Base-by-base conservation (phyloP, 2,888 invertebrate genomes). In the Bombyx huttoni region DNA sequence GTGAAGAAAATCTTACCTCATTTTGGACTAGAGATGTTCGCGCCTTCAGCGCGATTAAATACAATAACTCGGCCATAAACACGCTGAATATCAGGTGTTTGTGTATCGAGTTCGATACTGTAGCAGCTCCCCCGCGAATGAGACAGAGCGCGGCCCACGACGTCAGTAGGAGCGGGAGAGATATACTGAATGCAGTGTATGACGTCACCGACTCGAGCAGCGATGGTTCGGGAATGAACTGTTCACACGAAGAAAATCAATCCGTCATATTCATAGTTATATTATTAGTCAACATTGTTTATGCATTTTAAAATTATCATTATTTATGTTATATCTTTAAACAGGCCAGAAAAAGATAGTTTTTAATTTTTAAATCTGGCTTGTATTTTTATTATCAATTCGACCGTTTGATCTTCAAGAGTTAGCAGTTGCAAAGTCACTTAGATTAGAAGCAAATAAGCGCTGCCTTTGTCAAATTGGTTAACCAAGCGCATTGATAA, bases 61-160 rank as follows among this genome's bases (percentile, higher is more conserved):
- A 98, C 34, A 98, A 81, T 34, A 96, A 75, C 72, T 98, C 95
- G 0, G 95, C 94, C 64, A 95, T 89, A 70, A 98, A 94, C 24
- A 98, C 93, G 68, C 96, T 96, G 57, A 97, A 90, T n/a, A 98
- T 94, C 8, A 98, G 90, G 75, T 98, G 98, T 70, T 97, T 96
- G 71, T 97, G 95, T 58, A 98, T 98, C 14, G 95, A 95, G 79
- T 98, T 98, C 49, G 97, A 96, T 65, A 98, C 98, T 0, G 96
- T 96, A 54, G 94, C 93, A 0, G 91, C 86, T 13, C 94, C 93
- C 1, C 97, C 96, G 7, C 96, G 91, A 63, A 98, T 92, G 48
- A 96, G 81, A 46, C 94, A 94, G 51, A 98, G 86, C 14, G 96
- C 94, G 8, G 95, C 79, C 72, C 97, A 92, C 0, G 97, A 94